Percentiles rank a stretch among this genome's conserved stretches.
Evolutionary conservation across 2,888 invertebrate genomes (phyloP).

Genomic region (Physocephala rufipes): DNA sequence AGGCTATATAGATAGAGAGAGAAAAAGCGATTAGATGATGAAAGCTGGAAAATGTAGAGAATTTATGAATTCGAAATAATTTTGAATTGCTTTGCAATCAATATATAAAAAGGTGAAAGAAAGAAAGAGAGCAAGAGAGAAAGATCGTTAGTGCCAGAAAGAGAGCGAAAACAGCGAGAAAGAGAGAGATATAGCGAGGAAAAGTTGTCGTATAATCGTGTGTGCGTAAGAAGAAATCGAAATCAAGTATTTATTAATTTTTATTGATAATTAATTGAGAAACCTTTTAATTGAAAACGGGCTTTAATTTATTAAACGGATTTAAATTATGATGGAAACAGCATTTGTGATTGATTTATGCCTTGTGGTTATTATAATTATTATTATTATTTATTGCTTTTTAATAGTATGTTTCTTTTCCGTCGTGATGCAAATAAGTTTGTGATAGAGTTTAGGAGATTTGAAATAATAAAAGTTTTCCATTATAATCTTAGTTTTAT

Average conservation of each 20-base stretch:
- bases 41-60: background rate
- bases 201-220: background rate
- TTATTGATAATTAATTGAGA: background rate
- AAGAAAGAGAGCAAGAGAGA: background rate
- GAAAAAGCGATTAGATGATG: constrained; percentile 11
- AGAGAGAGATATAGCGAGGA: background rate
- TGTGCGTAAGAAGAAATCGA: constrained; percentile 15
- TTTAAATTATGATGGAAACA: too few species aligned
- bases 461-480: too few species aligned
- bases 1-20: background rate
- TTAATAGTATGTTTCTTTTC: too few species aligned
- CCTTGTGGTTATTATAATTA: too few species aligned
- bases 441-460: too few species aligned
- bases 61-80: too few species aligned
- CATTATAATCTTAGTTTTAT: too few species aligned
- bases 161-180: background rate
- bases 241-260: constrained; percentile 2
- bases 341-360: too few species aligned
- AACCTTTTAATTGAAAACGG: too few species aligned
- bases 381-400: too few species aligned
- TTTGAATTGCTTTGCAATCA: background rate
- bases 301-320: too few species aligned
- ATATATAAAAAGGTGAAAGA: background rate
- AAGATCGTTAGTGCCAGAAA: background rate
- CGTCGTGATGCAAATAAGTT: too few species aligned